A percentile compares a stretch with the other conserved stretches of the same genome.
phyloP scores from a whole-genome alignment of 2,888 invertebrate genomes.

The Sepioteuthis lessoniana region DNA sequence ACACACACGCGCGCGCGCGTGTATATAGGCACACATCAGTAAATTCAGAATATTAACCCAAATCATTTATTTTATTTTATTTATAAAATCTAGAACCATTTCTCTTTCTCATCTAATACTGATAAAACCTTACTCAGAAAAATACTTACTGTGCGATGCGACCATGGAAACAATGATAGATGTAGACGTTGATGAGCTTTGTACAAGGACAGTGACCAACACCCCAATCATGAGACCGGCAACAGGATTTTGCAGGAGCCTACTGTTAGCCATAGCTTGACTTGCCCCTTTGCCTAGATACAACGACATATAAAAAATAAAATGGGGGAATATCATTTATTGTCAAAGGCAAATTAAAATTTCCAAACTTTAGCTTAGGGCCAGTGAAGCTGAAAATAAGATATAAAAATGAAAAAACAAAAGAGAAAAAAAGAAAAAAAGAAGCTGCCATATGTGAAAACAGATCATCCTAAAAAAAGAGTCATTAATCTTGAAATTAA shows the following conservation, averaged over 20 bases:
- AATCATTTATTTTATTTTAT: no score
- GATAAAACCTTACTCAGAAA: no score
- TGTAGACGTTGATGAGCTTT: slow-evolving; percentile 59
- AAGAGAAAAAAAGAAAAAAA: not conserved
- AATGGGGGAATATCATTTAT: not conserved
- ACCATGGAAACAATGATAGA: slow-evolving; percentile 59
- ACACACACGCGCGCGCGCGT: no score
- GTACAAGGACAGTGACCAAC: slow-evolving; percentile 52
- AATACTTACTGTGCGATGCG: slow-evolving; percentile 54
- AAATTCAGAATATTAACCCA: no score
- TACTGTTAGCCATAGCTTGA: slow-evolving; percentile 49
- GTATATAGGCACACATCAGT: not conserved
- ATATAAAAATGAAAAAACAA: not conserved
- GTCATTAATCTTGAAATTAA: no score
- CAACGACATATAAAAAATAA: not conserved
- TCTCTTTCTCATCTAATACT: no score
- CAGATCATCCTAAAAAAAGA: no score
- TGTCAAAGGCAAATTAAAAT: not conserved
- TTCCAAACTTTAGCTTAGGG: not conserved
- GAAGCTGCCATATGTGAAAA: no score
- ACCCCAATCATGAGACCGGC: slow-evolving; percentile 51
- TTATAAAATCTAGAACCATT: no score
- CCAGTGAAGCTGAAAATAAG: not conserved
- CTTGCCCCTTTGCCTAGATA: slow-evolving; percentile 50
- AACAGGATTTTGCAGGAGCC: slow-evolving; percentile 50